Conservation (phyloP, 2,797 vertebrate species). For the Xiphophorus birchmanni region DNA sequence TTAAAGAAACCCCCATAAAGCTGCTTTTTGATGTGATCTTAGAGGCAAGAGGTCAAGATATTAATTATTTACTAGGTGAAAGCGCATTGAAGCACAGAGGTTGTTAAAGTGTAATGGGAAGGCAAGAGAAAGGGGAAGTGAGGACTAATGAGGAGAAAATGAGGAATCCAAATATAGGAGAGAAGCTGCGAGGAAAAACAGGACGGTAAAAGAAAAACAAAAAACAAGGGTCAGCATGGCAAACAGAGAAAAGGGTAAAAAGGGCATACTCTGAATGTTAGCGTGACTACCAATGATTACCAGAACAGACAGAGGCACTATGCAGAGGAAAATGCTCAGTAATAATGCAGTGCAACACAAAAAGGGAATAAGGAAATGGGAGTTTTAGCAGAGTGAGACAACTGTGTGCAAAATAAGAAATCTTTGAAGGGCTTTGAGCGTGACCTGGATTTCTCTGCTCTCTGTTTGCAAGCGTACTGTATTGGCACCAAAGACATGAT, state of each 20-base stretch:
- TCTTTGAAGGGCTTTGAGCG: constrained; percentile 54
- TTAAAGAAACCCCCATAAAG: constrained; percentile 22
- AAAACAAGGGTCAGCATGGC: constrained; percentile 22
- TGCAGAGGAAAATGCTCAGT: constrained; percentile 23
- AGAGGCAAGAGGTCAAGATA: constrained; percentile 17
- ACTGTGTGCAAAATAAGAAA: constrained; percentile 51
- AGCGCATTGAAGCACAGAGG: constrained; percentile 11
- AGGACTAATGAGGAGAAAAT: constrained; percentile 2
- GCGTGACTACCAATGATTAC: constrained; percentile 35
- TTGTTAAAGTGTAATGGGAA: constrained; percentile 7
- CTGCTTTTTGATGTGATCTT: constrained; percentile 16
- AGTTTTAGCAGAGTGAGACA: constrained; percentile 44
- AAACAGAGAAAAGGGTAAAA: constrained; percentile 14
- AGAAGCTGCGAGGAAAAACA: neutral
- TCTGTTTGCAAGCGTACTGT: constrained; percentile 64
- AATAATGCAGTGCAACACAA: constrained; percentile 52
- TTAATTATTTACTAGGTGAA: constrained; percentile 39
- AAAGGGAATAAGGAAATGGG: constrained; percentile 29
- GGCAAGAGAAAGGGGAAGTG: constrained; percentile 1
- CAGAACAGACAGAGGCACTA: constrained; percentile 15
- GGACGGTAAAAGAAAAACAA: neutral
- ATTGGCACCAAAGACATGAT: constrained; percentile 63
- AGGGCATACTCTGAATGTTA: constrained; percentile 15
- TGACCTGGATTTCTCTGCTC: constrained; percentile 73
- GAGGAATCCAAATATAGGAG: neutral